Evolutionary conservation across 2,797 vertebrate species (phyloP), one percentile per base, ranked within the genome.

Genomic region (Meda fulgida): DNA sequence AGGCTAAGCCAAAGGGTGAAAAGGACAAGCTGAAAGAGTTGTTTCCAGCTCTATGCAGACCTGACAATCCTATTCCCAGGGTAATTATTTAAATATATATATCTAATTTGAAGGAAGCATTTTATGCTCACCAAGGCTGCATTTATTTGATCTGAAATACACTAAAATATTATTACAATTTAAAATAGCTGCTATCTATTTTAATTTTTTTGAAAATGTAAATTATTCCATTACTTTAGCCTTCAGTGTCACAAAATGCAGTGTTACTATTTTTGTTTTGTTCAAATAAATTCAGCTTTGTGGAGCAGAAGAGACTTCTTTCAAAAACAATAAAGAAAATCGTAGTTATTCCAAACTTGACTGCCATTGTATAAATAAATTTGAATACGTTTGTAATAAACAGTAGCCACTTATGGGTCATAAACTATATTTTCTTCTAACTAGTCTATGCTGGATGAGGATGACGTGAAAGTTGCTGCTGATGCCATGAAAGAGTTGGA

Each of bases 401-500:
- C 1, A 38, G 21, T 67, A 46, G 11, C 21, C 16, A 29, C 23
- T 4, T 14, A n/a, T 73, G 9, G 2, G 3, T 8, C 23, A 31
- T 36, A 23, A 69, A 60, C 43, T 21, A 51, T 77, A 1, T 51
- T 23, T 11, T 78, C 65, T 29, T 31, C 29, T 70, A 8, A 55
- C n/a, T 73, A 98, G 97, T 95, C 58, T 9, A 92, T 97, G 87
- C 89, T 99, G 63, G 98, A 99, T 80, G 97, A 98, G 63, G 97
- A 99, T 83, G 98, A 99, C n/a, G 96, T 98, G 77, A 99, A 99
- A 81, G 96, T 99, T 0, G 98, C 98, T 23, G 97, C 96, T 55
- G 97, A 98, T 90, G 98, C 97, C 18, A 95, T 99, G 89, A 98
- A 98, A 67, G 97, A 98, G 70, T 93, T 99, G 2, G 98, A 99